Conservation (phyloP, 2,888 invertebrate species). For the Pantelozetes paolii region DNA sequence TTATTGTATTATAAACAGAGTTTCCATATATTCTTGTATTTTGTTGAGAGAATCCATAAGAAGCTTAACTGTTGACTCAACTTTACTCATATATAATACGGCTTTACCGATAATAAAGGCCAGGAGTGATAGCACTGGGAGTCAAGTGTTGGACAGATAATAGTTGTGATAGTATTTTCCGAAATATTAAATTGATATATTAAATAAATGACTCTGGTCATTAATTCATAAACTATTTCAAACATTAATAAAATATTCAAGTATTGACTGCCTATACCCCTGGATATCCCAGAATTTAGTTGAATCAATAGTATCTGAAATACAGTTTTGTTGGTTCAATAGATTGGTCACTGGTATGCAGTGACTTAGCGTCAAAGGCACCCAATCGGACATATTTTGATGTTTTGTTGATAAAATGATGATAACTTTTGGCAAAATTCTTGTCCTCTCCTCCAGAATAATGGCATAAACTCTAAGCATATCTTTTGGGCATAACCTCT, state of each 20-base stretch:
- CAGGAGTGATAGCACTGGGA: no score
- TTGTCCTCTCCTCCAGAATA: neutral
- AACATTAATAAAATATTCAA: no score
- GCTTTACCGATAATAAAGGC: no score
- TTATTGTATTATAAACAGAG: slow-evolving; percentile 1
- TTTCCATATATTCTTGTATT: neutral
- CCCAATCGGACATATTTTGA: neutral
- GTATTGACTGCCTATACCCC: no score
- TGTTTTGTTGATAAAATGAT: slow-evolving; percentile 15
- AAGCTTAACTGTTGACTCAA: slow-evolving; percentile 11
- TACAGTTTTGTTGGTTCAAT: neutral
- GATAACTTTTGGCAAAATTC: neutral
- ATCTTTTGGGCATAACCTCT: slow-evolving; percentile 17
- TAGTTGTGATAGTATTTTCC: no score
- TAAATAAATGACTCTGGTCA: no score
- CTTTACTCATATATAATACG: neutral
- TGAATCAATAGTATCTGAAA: no score
- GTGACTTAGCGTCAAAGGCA: slow-evolving; percentile 23
- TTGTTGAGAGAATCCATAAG: neutral
- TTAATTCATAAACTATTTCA: no score
- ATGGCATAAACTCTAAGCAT: slow-evolving; percentile 15
- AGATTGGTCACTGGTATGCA: neutral
- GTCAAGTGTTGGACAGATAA: no score
- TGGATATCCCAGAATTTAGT: no score
- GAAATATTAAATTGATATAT: no score